Base-by-base conservation (phyloP, 2,888 invertebrate genomes). In the Orthosia incerta region DNA sequence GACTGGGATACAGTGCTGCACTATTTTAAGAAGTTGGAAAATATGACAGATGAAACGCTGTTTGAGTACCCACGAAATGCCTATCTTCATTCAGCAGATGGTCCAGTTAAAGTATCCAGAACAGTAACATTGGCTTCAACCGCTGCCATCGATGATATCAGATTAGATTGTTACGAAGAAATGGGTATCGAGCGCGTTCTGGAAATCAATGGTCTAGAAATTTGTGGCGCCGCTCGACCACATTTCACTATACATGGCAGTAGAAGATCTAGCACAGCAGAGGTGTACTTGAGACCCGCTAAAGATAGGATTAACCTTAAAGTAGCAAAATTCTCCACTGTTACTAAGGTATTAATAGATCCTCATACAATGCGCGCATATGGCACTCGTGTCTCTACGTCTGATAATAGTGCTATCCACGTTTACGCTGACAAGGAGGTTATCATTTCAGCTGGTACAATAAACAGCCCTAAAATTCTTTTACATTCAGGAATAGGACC, bases 401-500 rank as follows among this genome's bases (percentile, higher is more conserved):
- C 84, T 65, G 80, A 88, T 53, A 91, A 91, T 3, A 85, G 87
- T 77, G 82, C 77, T 46, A 83, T 93, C 0, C 89, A 92, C 11
- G 87, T 94, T 9, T 92, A 88, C 70, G 91, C 92, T 55, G 84
- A 86, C 12, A 89, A 88, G 66, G 96, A 95, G 89, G 90, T 95
- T 0, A 91, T 95, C 12, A 60, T 95, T 59, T 95, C 95, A 4
- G 95, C 94, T 39, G 95, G 95, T 13, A 67, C 89, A 46, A 91
- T 95, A 26, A 93, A 95, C 26, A 91, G 93, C 51, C 93, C 95
- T 11, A 94, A 95, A 83, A 86, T 95, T 59, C 84, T 95, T 64
- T 91, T 95, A 91, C 87, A 95, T 0, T 95, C 96, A 39, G 95
- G 95, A 0, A 89, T 95, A 68, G 95, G 95, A 1, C 95, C 95